phyloP scores from a whole-genome alignment of 1,140 invertebrate genomes.

The Orchestia grillus region DNA sequence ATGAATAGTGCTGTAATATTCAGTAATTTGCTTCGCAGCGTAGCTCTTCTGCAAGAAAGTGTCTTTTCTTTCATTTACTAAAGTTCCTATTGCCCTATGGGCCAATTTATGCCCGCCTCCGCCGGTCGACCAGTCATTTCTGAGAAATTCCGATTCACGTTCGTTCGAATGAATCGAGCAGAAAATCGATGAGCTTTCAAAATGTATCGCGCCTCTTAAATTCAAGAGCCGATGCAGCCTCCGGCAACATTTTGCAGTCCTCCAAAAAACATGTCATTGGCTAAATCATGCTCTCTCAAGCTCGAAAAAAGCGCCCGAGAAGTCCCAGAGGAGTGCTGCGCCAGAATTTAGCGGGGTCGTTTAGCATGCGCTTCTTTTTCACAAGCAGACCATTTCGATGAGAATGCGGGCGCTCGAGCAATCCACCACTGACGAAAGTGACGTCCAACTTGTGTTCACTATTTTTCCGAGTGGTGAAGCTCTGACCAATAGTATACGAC shows the following conservation, averaged over 20 bases:
- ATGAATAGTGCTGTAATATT: background rate
- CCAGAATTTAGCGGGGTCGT: background rate
- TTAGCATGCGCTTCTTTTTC: background rate
- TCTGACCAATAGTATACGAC: background rate
- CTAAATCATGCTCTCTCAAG: background rate
- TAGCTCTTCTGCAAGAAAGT: background rate
- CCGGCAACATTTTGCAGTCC: background rate
- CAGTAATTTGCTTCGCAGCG: background rate
- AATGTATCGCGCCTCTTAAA: background rate
- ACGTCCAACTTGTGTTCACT: background rate
- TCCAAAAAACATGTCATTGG: background rate
- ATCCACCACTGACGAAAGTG: background rate
- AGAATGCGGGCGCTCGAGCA: background rate
- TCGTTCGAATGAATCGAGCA: background rate
- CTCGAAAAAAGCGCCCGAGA: background rate
- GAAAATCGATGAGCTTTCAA: background rate
- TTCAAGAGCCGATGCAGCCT: background rate
- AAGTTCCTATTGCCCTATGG: background rate
- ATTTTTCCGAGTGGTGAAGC: background rate
- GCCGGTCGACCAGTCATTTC: background rate
- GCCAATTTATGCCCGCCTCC: background rate
- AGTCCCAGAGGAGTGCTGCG: background rate
- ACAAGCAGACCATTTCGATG: background rate
- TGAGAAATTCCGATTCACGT: background rate
- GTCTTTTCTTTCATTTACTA: background rate